Evolutionary conservation across 2,797 vertebrate species (phyloP).

Genomic region (Lophius americanus): DNA sequence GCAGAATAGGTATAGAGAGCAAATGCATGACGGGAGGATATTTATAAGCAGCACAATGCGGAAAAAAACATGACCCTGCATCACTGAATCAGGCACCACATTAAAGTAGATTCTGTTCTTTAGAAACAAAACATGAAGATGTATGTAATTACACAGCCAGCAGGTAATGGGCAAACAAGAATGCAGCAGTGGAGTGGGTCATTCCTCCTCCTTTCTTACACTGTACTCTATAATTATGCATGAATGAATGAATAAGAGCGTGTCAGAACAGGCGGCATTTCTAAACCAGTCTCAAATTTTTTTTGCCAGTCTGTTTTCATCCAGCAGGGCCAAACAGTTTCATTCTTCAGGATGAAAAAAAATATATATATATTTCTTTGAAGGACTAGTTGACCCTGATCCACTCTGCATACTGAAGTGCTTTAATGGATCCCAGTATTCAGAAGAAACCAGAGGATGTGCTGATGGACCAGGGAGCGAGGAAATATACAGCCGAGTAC

Average conservation of each 20-base stretch:
- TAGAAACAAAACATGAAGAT: background rate
- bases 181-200: background rate
- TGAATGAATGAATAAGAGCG: background rate
- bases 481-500: background rate
- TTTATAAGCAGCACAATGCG: too few relatives aligned
- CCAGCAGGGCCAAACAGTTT: background rate
- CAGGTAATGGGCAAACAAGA: background rate
- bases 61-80: too few relatives aligned
- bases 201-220: background rate
- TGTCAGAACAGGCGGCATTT: background rate
- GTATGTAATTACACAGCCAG: background rate
- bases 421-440: constrained; percentile 1
- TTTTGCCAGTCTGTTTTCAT: constrained; percentile 5
- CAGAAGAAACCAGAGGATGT: constrained; percentile 7
- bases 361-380: constrained; percentile 2
- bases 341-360: constrained; percentile 9
- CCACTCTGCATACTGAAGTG: constrained; percentile 9
- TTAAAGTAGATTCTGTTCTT: background rate
- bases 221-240: background rate
- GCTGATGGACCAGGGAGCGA: constrained; percentile 1
- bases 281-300: background rate
- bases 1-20: too few relatives aligned
- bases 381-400: background rate
- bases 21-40: too few relatives aligned
- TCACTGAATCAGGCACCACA: background rate